Base-by-base conservation (phyloP, 2,888 invertebrate genomes). In the Myopa tessellatipennis region DNA sequence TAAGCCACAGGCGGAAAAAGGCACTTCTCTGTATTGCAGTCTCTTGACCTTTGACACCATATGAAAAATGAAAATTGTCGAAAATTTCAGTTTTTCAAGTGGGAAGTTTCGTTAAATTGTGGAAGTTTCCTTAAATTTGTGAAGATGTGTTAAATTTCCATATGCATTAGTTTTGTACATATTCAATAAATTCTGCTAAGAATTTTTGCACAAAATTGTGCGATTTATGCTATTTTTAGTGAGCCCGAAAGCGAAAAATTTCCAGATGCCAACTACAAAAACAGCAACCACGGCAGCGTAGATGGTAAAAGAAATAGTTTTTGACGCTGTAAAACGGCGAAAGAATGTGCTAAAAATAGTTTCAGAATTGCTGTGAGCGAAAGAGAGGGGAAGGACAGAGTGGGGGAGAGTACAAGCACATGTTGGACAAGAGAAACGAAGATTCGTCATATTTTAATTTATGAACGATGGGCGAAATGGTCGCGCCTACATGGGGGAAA, bases 291-390 rank as follows among this genome's bases (percentile, higher is more conserved):
- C n/a, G n/a, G 26, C 10, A 61, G 6, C 10, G 8, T 61, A 26
- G n/a, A 61, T 8, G 5, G 61, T 26, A 26, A 18, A 26, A 26
- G 14, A 38, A 34, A n/a, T n/a, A 55, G 55, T n/a, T 55, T n/a
- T 16, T 6, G 55, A 55, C 5, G 55, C 55, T 55, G 65, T 34
- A 65, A 38, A 38, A 38, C 34, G 14, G 12, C 36, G 4, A 14
- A 10, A 65, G 36, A 65, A 12, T 36, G 36, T 16, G 65, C 36
- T 65, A 65, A 65, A 65, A 65, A 36, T 36, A 65, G 65, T 65
- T 38, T 14, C 4, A 16, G 38, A 38, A 65, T 34, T 65, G 16
- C 65, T 4, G 12, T 4, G 14, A 52, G 14, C 14, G 52, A 8
- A 52, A 14, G 10, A 52, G 12, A 26, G n/a, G 16, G 55, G 45